phyloP scores from a whole-genome alignment of 2,797 vertebrate genomes.

The Streptopelia turtur region DNA sequence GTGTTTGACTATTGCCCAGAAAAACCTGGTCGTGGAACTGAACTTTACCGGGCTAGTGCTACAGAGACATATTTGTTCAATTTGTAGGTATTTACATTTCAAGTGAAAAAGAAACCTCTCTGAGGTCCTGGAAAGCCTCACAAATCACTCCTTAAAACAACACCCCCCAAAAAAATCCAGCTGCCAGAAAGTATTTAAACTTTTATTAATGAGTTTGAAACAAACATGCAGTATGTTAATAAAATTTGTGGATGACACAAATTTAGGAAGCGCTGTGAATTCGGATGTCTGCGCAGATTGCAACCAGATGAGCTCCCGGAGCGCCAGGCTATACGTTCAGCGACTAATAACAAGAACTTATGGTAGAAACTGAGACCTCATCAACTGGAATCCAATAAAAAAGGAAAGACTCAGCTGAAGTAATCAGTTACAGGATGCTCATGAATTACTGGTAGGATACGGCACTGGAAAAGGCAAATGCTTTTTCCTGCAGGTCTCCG shows the following conservation, averaged over 20 bases:
- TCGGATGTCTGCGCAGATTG: not conserved
- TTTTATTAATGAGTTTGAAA: conserved; percentile 6
- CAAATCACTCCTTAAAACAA: not conserved
- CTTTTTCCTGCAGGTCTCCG: not conserved
- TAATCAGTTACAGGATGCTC: not conserved
- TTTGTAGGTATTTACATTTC: conserved; percentile 35
- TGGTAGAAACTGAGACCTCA: not conserved
- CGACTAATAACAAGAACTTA: not conserved
- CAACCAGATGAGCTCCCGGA: not conserved
- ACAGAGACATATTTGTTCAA: not conserved
- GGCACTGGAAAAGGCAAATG: not conserved
- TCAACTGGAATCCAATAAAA: not conserved
- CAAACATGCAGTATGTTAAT: not conserved
- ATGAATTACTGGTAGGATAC: not conserved
- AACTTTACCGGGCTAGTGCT: not conserved
- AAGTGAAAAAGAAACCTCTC: not conserved
- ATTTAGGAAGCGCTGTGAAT: not conserved
- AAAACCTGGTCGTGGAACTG: not conserved
- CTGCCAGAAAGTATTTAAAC: not conserved
- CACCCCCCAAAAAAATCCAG: fast-evolving
- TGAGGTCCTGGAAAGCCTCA: not conserved
- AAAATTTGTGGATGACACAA: not conserved
- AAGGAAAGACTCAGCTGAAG: not conserved
- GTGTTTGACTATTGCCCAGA: not conserved
- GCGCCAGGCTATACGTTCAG: not conserved